Evolutionary conservation across 2,113 vertebrate genomes (phyloP).

Genomic region (Centropus bengalensis): DNA sequence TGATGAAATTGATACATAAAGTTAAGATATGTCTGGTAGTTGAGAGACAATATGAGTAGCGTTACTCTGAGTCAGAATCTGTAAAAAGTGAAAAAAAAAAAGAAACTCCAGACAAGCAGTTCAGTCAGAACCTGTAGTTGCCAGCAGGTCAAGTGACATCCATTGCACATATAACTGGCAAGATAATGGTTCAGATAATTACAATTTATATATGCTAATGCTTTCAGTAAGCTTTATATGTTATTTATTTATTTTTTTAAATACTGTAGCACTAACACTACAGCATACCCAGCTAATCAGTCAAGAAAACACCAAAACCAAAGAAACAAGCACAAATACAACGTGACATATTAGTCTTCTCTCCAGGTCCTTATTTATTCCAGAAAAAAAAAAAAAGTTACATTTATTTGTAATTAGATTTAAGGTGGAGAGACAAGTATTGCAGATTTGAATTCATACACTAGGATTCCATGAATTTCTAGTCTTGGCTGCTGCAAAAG

Average conservation of each 20-base stretch:
- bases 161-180: not conserved
- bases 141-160: not conserved
- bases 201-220: not conserved
- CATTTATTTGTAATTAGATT: not conserved
- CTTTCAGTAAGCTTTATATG: not conserved
- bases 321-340: not conserved
- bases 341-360: not conserved
- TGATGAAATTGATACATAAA: not conserved
- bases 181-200: not conserved
- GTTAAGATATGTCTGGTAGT: not conserved
- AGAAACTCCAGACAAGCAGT: not conserved
- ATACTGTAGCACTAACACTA: not conserved
- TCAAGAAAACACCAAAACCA: rapidly evolving
- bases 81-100: not conserved
- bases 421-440: not conserved
- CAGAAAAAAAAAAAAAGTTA: not conserved
- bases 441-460: not conserved
- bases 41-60: not conserved
- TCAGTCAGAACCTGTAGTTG: not conserved
- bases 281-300: not conserved
- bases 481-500: not conserved
- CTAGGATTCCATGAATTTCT: not conserved
- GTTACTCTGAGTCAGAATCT: not conserved
- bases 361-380: not conserved
- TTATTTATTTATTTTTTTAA: not conserved